These are phyloP conservation scores for Hylaeus anthracinus DNA, from an alignment of 1,140 invertebrate genomes.

Conservation along the genomic window DNA sequence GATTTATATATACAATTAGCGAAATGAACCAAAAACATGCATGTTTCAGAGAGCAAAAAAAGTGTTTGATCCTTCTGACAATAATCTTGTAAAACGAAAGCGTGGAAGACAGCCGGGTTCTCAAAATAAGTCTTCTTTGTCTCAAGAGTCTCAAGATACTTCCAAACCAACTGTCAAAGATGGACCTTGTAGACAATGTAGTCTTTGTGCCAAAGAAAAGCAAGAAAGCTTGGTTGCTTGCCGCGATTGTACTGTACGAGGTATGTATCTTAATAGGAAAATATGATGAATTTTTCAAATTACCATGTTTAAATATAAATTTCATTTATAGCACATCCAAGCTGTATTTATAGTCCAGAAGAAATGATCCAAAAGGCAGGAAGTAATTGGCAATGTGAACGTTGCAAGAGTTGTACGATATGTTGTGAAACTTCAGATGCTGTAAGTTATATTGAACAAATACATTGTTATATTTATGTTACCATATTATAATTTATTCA, in stretches of 20 bases:
- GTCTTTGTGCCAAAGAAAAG: conserved; percentile 78
- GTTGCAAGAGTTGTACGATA: conserved; percentile 86
- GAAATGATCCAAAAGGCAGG: conserved; percentile 84
- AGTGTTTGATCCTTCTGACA: conserved; percentile 90
- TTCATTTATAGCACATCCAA: conserved; percentile 83
- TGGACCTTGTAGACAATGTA: conserved; percentile 80
- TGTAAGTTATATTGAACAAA: conserved; percentile 80
- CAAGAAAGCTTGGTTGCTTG: conserved; percentile 87
- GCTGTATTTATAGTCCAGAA: conserved; percentile 84
- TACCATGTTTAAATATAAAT: conserved; percentile 6
- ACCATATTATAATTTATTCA: conserved; percentile 26
- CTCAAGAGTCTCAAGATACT: conserved; percentile 73
- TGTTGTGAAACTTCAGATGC: conserved; percentile 87
- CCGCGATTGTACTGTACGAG: conserved; percentile 90
- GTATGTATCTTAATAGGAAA: conserved; percentile 76
- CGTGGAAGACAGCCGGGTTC: conserved; percentile 84
- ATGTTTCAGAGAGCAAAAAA: conserved; percentile 84
- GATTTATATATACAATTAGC: not conserved
- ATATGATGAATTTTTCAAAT: not conserved
- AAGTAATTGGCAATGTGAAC: conserved; percentile 87
- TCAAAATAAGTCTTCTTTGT: conserved; percentile 80
- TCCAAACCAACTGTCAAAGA: conserved; percentile 74
- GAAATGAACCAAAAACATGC: not conserved
- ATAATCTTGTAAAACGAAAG: conserved; percentile 85
- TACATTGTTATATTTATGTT: conserved; percentile 33